Percentiles rank a stretch among this genome's conserved stretches.
These are phyloP conservation scores for Caenorhabditis sp. DNA, from an alignment of 2,888 invertebrate species.

Conservation along the genomic window DNA sequence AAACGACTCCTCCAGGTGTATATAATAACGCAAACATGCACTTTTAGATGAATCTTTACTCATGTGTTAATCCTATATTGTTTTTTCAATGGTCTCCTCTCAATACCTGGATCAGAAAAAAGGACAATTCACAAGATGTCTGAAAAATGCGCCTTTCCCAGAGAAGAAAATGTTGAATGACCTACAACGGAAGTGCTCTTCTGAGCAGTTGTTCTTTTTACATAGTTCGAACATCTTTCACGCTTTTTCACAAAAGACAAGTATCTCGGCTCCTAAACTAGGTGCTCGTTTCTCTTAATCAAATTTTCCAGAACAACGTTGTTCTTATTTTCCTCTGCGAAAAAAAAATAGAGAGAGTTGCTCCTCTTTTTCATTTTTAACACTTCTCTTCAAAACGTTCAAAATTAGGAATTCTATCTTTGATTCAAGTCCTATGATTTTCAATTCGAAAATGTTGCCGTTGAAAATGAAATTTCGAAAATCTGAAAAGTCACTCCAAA, in stretches of 20 bases:
- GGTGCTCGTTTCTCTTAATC: constrained; percentile 57
- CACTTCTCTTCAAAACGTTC: constrained; percentile 10
- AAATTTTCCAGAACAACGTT: constrained; percentile 48
- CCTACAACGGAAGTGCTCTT: constrained; percentile 29
- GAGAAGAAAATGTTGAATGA: constrained; percentile 28
- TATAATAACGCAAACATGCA: neutral
- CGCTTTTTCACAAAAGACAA: neutral
- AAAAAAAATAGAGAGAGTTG: constrained; percentile 9
- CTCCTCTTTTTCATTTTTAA: constrained; percentile 34
- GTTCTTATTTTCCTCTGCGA: constrained; percentile 39
- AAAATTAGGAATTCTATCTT: neutral
- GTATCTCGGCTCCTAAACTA: constrained; percentile 31
- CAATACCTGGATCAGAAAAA: neutral
- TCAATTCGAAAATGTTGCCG: neutral
- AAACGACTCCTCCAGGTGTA: neutral
- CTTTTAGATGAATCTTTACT: neutral
- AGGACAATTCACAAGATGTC: neutral
- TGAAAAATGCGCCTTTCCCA: constrained; percentile 16
- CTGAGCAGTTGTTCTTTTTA: constrained; percentile 36
- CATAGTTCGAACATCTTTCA: constrained; percentile 32
- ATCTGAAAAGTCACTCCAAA: neutral
- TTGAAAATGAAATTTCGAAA: neutral
- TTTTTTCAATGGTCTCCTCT: neutral
- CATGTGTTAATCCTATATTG: constrained; percentile 22
- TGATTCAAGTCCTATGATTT: constrained; percentile 2